Percentiles rank a stretch among this genome's conserved stretches.
Conservation (phyloP, 2,888 invertebrate species). For the Oscheius onirici region DNA sequence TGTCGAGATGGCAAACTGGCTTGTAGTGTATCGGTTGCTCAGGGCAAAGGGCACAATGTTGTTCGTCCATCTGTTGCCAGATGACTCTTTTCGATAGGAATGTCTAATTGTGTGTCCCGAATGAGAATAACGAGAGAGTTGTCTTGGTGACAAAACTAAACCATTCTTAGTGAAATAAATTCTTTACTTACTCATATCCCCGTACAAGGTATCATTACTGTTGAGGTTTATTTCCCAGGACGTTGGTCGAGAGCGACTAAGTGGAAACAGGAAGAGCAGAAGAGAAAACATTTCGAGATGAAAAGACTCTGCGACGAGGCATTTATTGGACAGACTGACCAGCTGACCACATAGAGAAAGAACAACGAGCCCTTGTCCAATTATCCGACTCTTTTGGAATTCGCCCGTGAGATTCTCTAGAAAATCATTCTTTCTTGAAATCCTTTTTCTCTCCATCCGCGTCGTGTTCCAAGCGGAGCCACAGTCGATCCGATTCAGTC, state of each 20-base stretch:
- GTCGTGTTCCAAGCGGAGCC: not conserved
- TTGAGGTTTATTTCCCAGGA: conserved; percentile 18
- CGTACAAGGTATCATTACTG: conserved; percentile 32
- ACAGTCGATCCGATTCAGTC: conserved; percentile 27
- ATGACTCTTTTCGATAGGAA: conserved; percentile 45
- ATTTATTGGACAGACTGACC: conserved; percentile 3
- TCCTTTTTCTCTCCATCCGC: not conserved
- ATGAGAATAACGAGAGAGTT: conserved; percentile 43
- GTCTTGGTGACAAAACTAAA: conserved; percentile 55
- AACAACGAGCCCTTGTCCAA: too few relatives aligned
- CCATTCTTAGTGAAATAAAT: not conserved
- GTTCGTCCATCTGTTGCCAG: conserved; percentile 54
- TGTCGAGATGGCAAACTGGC: conserved; percentile 42
- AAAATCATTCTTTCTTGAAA: not conserved
- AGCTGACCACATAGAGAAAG: conserved; percentile 20
- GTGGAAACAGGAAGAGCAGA: not conserved
- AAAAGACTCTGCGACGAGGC: not conserved
- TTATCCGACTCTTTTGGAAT: too few relatives aligned
- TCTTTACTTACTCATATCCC: conserved; percentile 52
- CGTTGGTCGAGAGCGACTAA: not conserved
- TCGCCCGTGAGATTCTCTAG: too few relatives aligned
- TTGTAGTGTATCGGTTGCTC: conserved; percentile 53
- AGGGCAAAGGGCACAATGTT: conserved; percentile 58
- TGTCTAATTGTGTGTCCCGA: conserved; percentile 40
- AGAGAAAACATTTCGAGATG: not conserved